phyloP scores from a whole-genome alignment of 2,113 vertebrate species.

The Pelmatolapia mariae region DNA sequence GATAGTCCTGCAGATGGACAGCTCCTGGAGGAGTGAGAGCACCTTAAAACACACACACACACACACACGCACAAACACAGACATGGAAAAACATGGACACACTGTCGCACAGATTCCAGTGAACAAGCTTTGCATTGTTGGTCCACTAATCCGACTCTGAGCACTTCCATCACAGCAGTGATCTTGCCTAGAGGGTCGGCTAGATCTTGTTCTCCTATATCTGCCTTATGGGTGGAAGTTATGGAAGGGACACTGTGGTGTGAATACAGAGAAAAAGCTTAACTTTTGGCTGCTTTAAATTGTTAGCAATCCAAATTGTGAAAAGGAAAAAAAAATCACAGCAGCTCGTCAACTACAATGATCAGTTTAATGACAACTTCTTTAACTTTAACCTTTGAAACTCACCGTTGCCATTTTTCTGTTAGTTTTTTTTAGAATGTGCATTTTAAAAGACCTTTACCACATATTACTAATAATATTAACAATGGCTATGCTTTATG shows the following conservation, averaged over 20 bases:
- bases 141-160: conserved; percentile 47
- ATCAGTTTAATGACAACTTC: not conserved
- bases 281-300: not conserved
- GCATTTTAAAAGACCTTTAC: not conserved
- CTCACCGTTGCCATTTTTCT: not conserved
- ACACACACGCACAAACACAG: not conserved
- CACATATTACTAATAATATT: not conserved
- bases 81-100: conserved; percentile 38
- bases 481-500: not conserved
- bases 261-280: not conserved
- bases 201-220: conserved; percentile 28
- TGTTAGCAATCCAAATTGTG: not conserved
- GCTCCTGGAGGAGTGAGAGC: conserved; percentile 44
- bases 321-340: not conserved
- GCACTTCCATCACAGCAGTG: conserved; percentile 21
- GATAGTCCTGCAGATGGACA: conserved; percentile 61
- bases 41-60: conserved; percentile 30
- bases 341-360: not conserved
- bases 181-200: conserved; percentile 1
- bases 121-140: conserved; percentile 67
- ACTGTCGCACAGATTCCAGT: conserved; percentile 46
- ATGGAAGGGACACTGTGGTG: not conserved
- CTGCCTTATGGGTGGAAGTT: not conserved
- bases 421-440: not conserved
- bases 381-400: not conserved